A percentile compares a stretch with the other conserved stretches of the same genome.
phyloP scores from a whole-genome alignment of 1,140 invertebrate species.

The Heliconius eleuchia region DNA sequence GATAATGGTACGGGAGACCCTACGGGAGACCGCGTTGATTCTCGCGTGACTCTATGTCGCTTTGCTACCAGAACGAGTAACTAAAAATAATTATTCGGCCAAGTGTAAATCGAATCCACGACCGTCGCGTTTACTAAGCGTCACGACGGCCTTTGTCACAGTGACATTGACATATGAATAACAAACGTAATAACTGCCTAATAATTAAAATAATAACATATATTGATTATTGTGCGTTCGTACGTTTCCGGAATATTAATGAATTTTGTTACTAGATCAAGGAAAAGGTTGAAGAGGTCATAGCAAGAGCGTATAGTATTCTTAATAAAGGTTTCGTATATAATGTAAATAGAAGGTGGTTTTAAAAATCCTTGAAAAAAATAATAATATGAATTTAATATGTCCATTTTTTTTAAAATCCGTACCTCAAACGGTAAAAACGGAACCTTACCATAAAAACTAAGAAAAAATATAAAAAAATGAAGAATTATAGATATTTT shows the following conservation, averaged over 20 bases:
- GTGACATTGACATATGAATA: neutral
- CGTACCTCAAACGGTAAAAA: too few relatives aligned
- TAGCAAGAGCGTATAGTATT: neutral
- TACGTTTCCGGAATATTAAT: slow-evolving; percentile 6
- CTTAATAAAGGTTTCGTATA: neutral
- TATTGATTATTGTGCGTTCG: neutral
- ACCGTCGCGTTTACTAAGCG: too few relatives aligned
- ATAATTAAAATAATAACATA: neutral
- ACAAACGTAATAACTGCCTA: neutral
- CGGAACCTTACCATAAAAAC: too few relatives aligned
- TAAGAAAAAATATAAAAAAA: too few relatives aligned
- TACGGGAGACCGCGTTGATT: too few relatives aligned
- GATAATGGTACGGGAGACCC: too few relatives aligned
- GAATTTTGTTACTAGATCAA: neutral
- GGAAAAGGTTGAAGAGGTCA: neutral
- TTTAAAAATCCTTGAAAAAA: too few relatives aligned
- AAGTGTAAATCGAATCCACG: too few relatives aligned
- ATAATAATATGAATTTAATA: too few relatives aligned
- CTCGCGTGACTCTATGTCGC: neutral
- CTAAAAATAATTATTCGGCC: too few relatives aligned
- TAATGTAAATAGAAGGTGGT: neutral
- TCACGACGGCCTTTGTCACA: neutral
- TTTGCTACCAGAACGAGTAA: neutral
- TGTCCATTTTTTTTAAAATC: too few relatives aligned
- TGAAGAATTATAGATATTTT: too few relatives aligned